A percentile compares a stretch with the other conserved stretches of the same genome.
Evolutionary conservation across 2,888 invertebrate species (phyloP).

Genomic region (Euclidia mi): DNA sequence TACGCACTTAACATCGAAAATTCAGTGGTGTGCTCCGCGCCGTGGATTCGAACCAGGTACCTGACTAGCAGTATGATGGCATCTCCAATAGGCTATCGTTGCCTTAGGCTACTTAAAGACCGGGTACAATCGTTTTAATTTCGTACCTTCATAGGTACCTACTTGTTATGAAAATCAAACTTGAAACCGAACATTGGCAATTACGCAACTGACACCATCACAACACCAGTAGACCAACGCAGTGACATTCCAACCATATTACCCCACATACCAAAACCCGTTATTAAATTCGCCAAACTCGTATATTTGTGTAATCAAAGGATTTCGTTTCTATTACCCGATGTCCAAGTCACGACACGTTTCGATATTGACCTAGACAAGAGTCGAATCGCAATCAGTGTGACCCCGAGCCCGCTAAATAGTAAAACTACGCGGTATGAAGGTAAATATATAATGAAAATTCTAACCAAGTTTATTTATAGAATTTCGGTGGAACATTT

Average conservation of each 20-base stretch:
- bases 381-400: slow-evolving; percentile 63
- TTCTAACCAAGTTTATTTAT: slow-evolving; percentile 1
- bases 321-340: slow-evolving; percentile 39
- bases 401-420: slow-evolving; percentile 46
- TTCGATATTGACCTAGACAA: slow-evolving; percentile 68
- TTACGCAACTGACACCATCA: too few species aligned
- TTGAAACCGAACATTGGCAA: too few species aligned
- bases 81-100: too few species aligned
- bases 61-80: too few species aligned
- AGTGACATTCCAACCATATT: background rate
- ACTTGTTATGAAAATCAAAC: too few species aligned
- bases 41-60: too few species aligned
- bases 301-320: slow-evolving; percentile 50
- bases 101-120: too few species aligned
- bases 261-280: slow-evolving; percentile 13
- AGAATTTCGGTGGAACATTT: background rate
- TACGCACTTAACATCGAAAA: too few species aligned
- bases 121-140: too few species aligned
- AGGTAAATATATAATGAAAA: slow-evolving; percentile 1
- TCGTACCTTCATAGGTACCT: too few species aligned
- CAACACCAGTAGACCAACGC: too few species aligned
- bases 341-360: slow-evolving; percentile 43
- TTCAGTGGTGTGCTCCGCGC: too few species aligned
- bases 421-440: background rate
- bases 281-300: slow-evolving; percentile 41